Base-by-base conservation (phyloP, 1,140 invertebrate species). In the Drosophila quadrilineata region DNA sequence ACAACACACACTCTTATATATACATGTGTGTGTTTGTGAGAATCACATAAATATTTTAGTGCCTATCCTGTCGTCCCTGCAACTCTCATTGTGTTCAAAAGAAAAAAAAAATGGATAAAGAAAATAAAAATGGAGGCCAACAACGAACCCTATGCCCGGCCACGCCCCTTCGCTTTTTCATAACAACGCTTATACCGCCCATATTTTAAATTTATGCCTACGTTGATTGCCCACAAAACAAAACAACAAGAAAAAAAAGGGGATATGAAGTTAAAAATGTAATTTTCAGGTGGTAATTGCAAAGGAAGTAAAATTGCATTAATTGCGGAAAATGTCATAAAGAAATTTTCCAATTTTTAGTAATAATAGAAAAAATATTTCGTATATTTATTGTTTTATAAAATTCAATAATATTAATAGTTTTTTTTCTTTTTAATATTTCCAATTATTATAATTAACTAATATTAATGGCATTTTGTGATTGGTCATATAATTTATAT, bases 31-130 rank as follows among this genome's bases (percentile, higher is more conserved):
- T 49, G 57, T 9, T 21, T 10, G 35, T 49, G 48, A 62, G 64
- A 69, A 59, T 53, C 56, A 58, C 64, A 82, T 82, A 82, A 82
- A 82, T 82, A 84, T 82, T 82, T 82, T 70, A 82, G 56, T 70
- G 74, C 50, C 77, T 66, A 82, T 76, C n/a, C n/a, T n/a, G n/a
- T n/a, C n/a, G n/a, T n/a, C n/a, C 14, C 24, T 6, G 35, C 26
- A 19, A n/a, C n/a, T n/a, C 29, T 9, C 40, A n/a, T 16, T n/a
- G 5, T 22, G n/a, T 41, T 33, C n/a, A n/a, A n/a, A n/a, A n/a
- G n/a, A n/a, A n/a, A n/a, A n/a, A n/a, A n/a, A n/a, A n/a, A n/a
- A n/a, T n/a, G n/a, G n/a, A n/a, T n/a, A n/a, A n/a, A n/a, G n/a
- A n/a, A n/a, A n/a, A n/a, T n/a, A n/a, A n/a, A n/a, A n/a, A n/a